phyloP scores from a whole-genome alignment of 2,888 invertebrate genomes.

The Dryomyza anilis region DNA sequence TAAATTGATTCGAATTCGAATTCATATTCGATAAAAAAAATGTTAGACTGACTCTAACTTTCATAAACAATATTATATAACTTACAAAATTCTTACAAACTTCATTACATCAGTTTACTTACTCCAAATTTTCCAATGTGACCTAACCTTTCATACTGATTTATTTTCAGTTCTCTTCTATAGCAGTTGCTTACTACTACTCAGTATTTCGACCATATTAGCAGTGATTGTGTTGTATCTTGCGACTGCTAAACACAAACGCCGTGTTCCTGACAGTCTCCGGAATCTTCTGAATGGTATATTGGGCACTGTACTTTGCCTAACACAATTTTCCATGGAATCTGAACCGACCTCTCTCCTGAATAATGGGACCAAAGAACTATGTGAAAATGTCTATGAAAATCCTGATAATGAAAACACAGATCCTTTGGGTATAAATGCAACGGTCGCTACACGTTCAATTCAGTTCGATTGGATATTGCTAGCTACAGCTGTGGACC shows the following conservation, averaged over 20 bases:
- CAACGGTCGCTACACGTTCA: conserved; percentile 42
- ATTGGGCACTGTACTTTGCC: conserved; percentile 45
- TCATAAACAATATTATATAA: no score
- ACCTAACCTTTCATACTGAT: no score
- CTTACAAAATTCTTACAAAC: no score
- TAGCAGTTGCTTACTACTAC: conserved; percentile 63
- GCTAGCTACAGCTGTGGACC: conserved; percentile 69
- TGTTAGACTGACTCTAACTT: no score
- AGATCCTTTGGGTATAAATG: conserved; percentile 43
- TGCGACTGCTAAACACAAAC: conserved; percentile 60
- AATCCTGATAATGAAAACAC: conserved; percentile 36
- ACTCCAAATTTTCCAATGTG: conserved; percentile 15
- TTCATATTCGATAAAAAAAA: no score
- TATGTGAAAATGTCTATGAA: conserved; percentile 47
- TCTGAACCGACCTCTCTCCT: conserved; percentile 40
- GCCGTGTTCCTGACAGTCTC: conserved; percentile 61
- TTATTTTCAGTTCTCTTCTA: conserved; percentile 66
- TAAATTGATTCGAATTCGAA: no score
- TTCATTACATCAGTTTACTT: conserved; percentile 36
- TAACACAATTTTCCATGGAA: conserved; percentile 52
- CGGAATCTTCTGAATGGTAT: conserved; percentile 53
- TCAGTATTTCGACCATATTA: conserved; percentile 64
- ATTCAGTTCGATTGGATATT: conserved; percentile 70
- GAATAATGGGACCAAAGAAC: conserved; percentile 46
- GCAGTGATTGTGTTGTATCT: conserved; percentile 65